phyloP scores from a whole-genome alignment of 2,113 vertebrate genomes.

The Telmatochromis brachygnathus region DNA sequence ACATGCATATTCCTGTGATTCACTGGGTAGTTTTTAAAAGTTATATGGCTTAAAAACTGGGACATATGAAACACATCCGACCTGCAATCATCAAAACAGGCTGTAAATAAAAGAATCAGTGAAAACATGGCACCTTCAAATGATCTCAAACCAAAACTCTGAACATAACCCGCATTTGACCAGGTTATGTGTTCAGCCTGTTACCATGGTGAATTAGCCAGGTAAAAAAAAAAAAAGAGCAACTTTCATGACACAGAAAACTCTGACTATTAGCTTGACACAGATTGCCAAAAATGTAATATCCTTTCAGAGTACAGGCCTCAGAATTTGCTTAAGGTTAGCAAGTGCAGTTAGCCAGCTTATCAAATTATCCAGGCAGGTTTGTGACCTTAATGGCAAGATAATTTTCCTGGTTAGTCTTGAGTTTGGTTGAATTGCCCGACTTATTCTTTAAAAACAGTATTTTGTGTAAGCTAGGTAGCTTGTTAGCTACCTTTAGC shows the following conservation, averaged over 20 bases:
- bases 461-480: not conserved
- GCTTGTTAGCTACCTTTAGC: not conserved
- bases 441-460: not conserved
- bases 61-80: not conserved
- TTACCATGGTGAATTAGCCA: not conserved
- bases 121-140: not conserved
- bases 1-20: not conserved
- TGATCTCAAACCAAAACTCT: not conserved
- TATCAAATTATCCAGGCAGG: not conserved
- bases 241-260: not conserved
- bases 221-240: not conserved
- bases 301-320: not conserved
- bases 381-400: not conserved
- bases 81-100: not conserved
- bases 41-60: not conserved
- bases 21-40: not conserved
- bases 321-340: not conserved
- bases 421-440: not conserved
- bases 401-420: too few relatives aligned
- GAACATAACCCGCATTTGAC: not conserved
- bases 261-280: not conserved
- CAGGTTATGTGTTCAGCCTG: not conserved
- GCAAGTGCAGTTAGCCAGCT: not conserved
- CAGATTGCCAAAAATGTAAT: not conserved
- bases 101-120: not conserved